Evolutionary conservation across 2,113 vertebrate genomes (phyloP), one percentile per base, ranked within the genome.

Genomic region (Macquaria australasica): DNA sequence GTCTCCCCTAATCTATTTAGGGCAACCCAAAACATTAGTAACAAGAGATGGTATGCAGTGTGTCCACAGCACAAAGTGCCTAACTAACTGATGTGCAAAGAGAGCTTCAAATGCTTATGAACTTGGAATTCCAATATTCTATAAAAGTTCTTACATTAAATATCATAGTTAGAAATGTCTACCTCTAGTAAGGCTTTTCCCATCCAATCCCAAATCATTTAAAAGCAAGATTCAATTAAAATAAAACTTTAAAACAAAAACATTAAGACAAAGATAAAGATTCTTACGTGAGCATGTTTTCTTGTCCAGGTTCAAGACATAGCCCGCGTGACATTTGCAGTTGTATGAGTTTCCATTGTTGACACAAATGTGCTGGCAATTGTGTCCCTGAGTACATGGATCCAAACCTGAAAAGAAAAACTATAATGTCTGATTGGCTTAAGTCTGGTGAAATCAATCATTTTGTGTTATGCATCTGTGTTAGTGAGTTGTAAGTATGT

Each of bases 311-410:
- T 97, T 97, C 88, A 98, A 81, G 39, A 91, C 71, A 25, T 96
- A 97, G 12, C 96, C 96, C 14, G 88, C 81, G 0, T 69, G 92
- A 94, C 97, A 98, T 84, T 92, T 90, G 84, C 97, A 97, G 79
- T 77, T 76, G 43, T 96, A 95, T 0, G 91, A 96, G 20, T 88
- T 88, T 0, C 92, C 91, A 21, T 62, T 95, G 41, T 86, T 95
- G 84, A 96, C 94, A 85, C 96, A 97, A 76, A 96, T 82, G 16
- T 97, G 97, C 70, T 97, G 94, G 73, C 97, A 98, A 18, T 91
- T 92, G 4, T 96, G 96, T 93, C 94, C 94, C 39, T 88, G 87
- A 58, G 94, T 92, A 87, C 96, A 97, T 16, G 93, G 77, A 75
- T 96, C 95, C 21, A 87, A 43, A 90, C 96, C 96, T 97, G 89